phyloP scores from a whole-genome alignment of 2,888 invertebrate species.

The Pemphredon lugubris region DNA sequence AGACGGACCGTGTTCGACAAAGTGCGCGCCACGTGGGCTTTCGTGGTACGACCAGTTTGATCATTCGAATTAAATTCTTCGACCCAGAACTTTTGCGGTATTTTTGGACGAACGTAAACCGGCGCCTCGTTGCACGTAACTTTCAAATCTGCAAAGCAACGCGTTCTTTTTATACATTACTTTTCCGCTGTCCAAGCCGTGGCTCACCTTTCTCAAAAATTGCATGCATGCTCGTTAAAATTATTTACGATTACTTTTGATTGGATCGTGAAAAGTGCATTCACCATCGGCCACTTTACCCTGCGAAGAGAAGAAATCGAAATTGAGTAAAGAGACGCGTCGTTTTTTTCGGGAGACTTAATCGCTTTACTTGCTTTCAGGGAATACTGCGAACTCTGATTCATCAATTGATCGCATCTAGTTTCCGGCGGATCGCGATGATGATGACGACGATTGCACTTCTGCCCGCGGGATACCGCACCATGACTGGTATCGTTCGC shows the following conservation, averaged over 20 bases:
- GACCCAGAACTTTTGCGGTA: slow-evolving; percentile 54
- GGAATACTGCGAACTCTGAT: slow-evolving; percentile 30
- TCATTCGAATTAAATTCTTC: slow-evolving; percentile 54
- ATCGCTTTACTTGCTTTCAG: slow-evolving; percentile 45
- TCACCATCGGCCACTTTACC: no score
- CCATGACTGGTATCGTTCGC: slow-evolving; percentile 18
- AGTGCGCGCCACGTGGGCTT: slow-evolving; percentile 67
- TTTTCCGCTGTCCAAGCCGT: background rate
- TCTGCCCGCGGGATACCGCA: slow-evolving; percentile 20
- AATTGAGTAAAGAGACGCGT: no score
- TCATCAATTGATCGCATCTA: slow-evolving; percentile 12
- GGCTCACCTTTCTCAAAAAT: no score
- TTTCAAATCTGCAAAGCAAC: slow-evolving; percentile 62
- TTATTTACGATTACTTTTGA: no score
- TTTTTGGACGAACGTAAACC: slow-evolving; percentile 64
- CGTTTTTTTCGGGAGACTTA: no score
- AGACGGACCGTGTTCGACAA: slow-evolving; percentile 68
- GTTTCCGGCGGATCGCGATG: slow-evolving; percentile 4
- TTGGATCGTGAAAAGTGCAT: no score
- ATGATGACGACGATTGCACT: slow-evolving; percentile 22
- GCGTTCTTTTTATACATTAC: background rate
- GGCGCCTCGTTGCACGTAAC: slow-evolving; percentile 70
- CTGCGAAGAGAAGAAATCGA: no score
- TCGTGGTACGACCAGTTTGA: slow-evolving; percentile 60
- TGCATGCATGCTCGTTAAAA: no score